Evolutionary conservation across 2,888 invertebrate species (phyloP), one percentile per base, ranked within the genome.

Genomic region (Pterobdella sp.): DNA sequence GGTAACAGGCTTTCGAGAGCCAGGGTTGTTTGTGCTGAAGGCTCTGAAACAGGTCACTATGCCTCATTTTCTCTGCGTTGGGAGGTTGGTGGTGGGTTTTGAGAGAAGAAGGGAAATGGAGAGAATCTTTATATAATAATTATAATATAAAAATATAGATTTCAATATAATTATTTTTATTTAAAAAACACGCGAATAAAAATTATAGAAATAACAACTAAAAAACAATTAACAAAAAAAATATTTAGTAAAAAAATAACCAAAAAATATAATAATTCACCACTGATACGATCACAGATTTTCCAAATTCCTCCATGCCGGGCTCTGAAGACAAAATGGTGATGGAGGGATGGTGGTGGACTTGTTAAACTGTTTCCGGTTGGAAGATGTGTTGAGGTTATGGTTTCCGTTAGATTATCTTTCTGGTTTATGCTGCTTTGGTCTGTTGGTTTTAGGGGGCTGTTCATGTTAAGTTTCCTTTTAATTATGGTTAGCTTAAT

Each of bases 271-370:
- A n/a, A 26, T 31, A n/a, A 49, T 74, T 63, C 35, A 76, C 76
- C 76, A 52, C 73, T 35, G 22, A 76, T 72, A 26, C 72, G 60
- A 42, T 75, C 74, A 64, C 76, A 76, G 10, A 75, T 67, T 35
- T 72, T 26, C 76, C 76, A 76, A 26, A 76, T 74, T 7, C 76
- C 76, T 3, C 76, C 76, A 63, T 68, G 70, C 4, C 70, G 35
- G 31, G 70, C 69, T 22, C 74, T 74, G 49, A 73, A 26, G n/a
- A 71, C 60, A 26, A 49, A 52, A 1, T 36, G 71, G n/a, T 32
- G 2, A 7, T 34, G 14, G 29, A 18, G 31, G 26, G 37, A n/a
- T 32, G 34, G 22, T n/a, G 68, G n/a, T 35, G 68, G n/a, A n/a
- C n/a, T n/a, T n/a, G n/a, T n/a, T n/a, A n/a, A n/a, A n/a, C n/a